Base-by-base conservation (phyloP, 1,140 invertebrate species). In the Hyles vespertilio region DNA sequence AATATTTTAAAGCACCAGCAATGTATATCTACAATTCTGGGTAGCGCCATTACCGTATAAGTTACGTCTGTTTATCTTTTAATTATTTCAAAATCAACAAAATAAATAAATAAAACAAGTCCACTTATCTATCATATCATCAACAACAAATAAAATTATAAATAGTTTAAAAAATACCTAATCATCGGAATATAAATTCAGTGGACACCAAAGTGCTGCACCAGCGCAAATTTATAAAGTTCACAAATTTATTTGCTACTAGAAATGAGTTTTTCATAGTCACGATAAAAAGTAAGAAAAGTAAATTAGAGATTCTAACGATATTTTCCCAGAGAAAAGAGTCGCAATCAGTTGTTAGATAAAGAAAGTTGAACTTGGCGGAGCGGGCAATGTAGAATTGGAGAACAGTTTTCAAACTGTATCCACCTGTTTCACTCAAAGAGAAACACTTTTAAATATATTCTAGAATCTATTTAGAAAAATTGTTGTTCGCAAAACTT, bases 291-390 rank as follows among this genome's bases (percentile, higher is more conserved):
- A 64, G 50, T 65, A 76, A 70, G n/a, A 70, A 73, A 70, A 72
- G 64, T 59, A 74, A 70, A 70, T 67, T 63, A 73, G 72, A 77
- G 63, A 74, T 75, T 65, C 58, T 69, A 69, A 74, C 67, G 74
- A 76, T 82, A 81, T 69, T 81, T 75, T 72, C 68, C 51, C 53
- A 62, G 65, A 72, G 69, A 75, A 79, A 56, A 77, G 69, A 74
- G 56, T 76, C 70, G 74, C 79, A 84, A 81, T 81, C 81, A 78
- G 69, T 68, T 80, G 74, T 78, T 79, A 81, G 78, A 80, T 74
- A 74, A 81, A 84, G 75, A 74, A 84, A 84, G 75, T 84, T 84
- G 63, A 61, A 71, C 57, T 71, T 62, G 60, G 53, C 60, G 60
- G 55, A 79, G 72, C 74, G 73, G 58, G 57, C 67, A 74, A 77